These are phyloP conservation scores for Cylloceria caligata DNA, from an alignment of 2,888 invertebrate genomes.

Conservation along the genomic window DNA sequence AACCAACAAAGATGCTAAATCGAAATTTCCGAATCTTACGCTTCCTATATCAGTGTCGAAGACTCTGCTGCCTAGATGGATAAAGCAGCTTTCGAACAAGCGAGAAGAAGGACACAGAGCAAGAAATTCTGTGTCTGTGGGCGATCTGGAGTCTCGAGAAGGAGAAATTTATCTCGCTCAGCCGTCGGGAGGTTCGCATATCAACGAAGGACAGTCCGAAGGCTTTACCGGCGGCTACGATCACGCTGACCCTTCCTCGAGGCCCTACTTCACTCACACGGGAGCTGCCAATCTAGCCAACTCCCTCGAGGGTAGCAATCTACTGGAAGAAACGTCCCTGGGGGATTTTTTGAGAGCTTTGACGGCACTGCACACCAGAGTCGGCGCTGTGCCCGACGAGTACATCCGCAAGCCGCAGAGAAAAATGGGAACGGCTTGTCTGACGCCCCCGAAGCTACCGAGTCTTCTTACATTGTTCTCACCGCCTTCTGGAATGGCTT, in stretches of 20 bases:
- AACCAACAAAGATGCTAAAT: constrained; percentile 72
- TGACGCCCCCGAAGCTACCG: constrained; percentile 85
- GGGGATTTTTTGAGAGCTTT: constrained; percentile 93
- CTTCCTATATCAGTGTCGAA: constrained; percentile 78
- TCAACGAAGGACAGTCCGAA: constrained; percentile 41
- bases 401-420: constrained; percentile 82
- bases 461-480: constrained; percentile 85
- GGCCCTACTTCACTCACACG: constrained; percentile 80
- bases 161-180: constrained; percentile 71
- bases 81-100: constrained; percentile 75
- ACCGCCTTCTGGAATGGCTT: constrained; percentile 72
- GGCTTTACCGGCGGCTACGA: constrained; percentile 48
- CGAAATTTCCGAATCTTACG: constrained; percentile 77
- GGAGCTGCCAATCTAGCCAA: constrained; percentile 70
- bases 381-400: constrained; percentile 82
- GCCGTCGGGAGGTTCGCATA: constrained; percentile 52
- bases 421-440: constrained; percentile 86
- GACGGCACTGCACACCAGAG: constrained; percentile 88
- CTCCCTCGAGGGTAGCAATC: constrained; percentile 86
- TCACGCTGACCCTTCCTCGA: constrained; percentile 75
- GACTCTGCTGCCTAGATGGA: constrained; percentile 77
- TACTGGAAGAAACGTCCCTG: constrained; percentile 93
- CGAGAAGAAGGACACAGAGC: constrained; percentile 50
- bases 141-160: constrained; percentile 70
- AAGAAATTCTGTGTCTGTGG: constrained; percentile 71